Conservation (phyloP, 1,140 invertebrate genomes). For the Philotrypesis tridentata region DNA sequence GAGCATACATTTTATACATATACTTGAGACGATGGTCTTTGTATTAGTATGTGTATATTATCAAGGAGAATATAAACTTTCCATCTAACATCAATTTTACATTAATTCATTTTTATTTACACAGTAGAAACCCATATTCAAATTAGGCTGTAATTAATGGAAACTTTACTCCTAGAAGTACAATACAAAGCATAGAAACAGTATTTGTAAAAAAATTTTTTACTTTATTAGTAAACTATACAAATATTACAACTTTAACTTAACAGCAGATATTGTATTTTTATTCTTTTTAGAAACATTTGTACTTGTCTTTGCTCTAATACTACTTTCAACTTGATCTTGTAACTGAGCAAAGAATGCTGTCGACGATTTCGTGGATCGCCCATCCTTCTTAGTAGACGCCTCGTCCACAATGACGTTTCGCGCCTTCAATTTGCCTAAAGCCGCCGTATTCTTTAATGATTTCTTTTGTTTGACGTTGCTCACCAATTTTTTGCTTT, state of each 20-base stretch:
- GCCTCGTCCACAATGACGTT: slow-evolving; percentile 77
- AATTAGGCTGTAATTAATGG: not conserved
- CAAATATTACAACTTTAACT: slow-evolving; percentile 73
- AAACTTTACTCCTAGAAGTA: not conserved
- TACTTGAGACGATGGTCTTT: slow-evolving; percentile 40
- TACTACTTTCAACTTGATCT: slow-evolving; percentile 78
- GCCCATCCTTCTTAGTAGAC: slow-evolving; percentile 70
- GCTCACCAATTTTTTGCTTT: slow-evolving; percentile 73
- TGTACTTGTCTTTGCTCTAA: slow-evolving; percentile 68
- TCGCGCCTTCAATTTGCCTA: slow-evolving; percentile 78
- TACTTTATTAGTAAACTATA: slow-evolving; percentile 48
- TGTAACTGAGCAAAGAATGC: slow-evolving; percentile 89
- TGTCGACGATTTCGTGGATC: slow-evolving; percentile 84
- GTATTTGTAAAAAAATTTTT: slow-evolving; percentile 3
- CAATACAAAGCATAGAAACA: not conserved
- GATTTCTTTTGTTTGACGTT: slow-evolving; percentile 60
- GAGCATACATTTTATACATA: slow-evolving; percentile 39
- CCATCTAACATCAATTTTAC: slow-evolving; percentile 19
- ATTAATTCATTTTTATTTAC: slow-evolving; percentile 37
- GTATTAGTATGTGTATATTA: slow-evolving; percentile 43
- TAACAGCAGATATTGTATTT: slow-evolving; percentile 65
- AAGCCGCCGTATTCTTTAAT: slow-evolving; percentile 68
- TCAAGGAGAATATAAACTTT: slow-evolving; percentile 48
- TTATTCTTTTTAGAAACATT: slow-evolving; percentile 64
- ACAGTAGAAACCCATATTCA: slow-evolving; percentile 6